These are phyloP conservation scores for Amphipyra berbera DNA, from an alignment of 2,888 invertebrate species.

Conservation along the genomic window DNA sequence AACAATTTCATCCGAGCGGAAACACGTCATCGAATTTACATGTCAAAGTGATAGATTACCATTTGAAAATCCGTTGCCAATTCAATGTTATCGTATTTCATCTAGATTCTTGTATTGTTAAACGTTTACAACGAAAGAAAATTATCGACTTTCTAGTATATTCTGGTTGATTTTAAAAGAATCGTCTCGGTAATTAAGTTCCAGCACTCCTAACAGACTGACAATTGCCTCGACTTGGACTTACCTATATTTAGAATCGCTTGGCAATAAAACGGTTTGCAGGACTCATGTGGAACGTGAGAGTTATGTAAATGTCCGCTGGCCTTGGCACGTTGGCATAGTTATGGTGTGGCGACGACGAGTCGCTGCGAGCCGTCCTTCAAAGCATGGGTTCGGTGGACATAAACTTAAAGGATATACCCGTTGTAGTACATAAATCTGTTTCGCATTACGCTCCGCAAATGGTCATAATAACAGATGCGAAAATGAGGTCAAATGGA, in stretches of 20 bases:
- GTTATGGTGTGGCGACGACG: conserved; percentile 62
- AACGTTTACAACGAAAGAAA: not conserved
- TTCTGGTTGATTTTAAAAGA: not conserved
- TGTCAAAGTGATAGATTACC: conserved; percentile 18
- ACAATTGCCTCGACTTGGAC: conserved; percentile 19
- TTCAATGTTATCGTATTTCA: conserved; percentile 16
- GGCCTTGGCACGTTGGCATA: conserved; percentile 79
- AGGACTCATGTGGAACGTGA: conserved; percentile 64
- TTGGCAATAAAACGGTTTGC: conserved; percentile 54
- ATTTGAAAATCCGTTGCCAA: conserved; percentile 20
- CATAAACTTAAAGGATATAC: conserved; percentile 40
- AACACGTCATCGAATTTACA: conserved; percentile 18
- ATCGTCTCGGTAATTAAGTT: conserved; percentile 19
- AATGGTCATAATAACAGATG: conserved; percentile 48
- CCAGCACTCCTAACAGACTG: conserved; percentile 19
- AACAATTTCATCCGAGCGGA: conserved; percentile 19
- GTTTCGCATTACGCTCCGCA: conserved; percentile 25
- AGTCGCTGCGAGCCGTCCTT: conserved; percentile 53
- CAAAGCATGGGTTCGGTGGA: conserved; percentile 29
- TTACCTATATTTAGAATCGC: conserved; percentile 38
- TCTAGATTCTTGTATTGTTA: conserved; percentile 1
- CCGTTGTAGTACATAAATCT: conserved; percentile 13
- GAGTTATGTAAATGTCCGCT: conserved; percentile 70
- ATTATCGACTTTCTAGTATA: conserved; percentile 9
- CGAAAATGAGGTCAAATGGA: conserved; percentile 43